Base-by-base conservation (phyloP, 2,113 vertebrate genomes). In the Epinephelus moara region DNA sequence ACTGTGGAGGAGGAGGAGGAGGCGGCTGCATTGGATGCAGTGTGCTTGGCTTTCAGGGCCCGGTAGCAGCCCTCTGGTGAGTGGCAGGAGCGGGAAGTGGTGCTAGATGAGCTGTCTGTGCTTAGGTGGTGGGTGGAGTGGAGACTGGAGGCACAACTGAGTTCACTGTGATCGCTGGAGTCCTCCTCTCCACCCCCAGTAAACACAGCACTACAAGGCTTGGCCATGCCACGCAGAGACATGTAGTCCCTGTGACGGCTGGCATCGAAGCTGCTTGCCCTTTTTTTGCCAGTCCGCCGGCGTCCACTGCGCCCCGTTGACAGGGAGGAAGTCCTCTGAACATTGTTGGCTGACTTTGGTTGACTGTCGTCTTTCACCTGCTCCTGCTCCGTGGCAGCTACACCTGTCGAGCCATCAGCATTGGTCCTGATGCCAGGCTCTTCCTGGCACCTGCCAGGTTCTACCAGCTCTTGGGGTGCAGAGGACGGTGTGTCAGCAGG, bases 181-280 rank as follows among this genome's bases (percentile, higher is more conserved):
- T 99, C 98, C 84, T 98, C 98, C 10, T 98, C 97, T 0, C 96
- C 96, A 6, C 83, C 92, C 13, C 81, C 92, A 86, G 96, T 95
- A 80, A 98, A 98, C 21, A 96, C 94, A 59, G 97, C 96, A 74
- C 97, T 97, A 74, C 96, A 97, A 63, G 97, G 98, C 94, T 99
- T 98, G 85, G 97, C 96, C 81, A 97, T 92, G 6, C 96, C 95
- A 63, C 97, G 96, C 82, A 97, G 90, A 12, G 96, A 96, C 81
- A 97, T 91, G 55, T 97, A 97, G 93, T 99, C 98, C 90, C 97
- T 96, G 82, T 97, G 98, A 57, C 97, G 97, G 86, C 97, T 97
- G n/a, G 97, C 96, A 40, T 99, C 98, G 50, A 99, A 99, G 90
- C 98, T 99, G 93, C 98, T 99, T 30, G 98, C 98, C 52, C 98